phyloP scores from a whole-genome alignment of 2,113 vertebrate genomes.

The Corynorhinus townsendii region DNA sequence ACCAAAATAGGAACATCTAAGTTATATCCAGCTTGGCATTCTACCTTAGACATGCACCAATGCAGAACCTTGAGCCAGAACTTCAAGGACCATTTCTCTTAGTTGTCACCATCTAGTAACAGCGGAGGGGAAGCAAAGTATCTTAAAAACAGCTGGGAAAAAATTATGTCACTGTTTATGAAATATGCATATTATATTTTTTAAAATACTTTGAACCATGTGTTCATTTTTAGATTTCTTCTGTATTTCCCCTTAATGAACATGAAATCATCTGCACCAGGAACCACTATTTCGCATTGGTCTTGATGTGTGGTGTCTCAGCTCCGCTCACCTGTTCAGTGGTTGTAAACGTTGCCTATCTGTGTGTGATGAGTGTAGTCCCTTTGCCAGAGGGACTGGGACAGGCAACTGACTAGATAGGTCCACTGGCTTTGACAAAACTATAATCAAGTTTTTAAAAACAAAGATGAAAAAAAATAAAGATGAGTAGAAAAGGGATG shows the following conservation, averaged over 20 bases:
- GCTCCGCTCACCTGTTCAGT: neutral
- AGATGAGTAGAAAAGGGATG: neutral
- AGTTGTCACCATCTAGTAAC: neutral
- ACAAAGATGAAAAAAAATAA: neutral
- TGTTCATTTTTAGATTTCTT: neutral
- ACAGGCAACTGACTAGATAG: neutral
- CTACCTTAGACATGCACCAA: neutral
- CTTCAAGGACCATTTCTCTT: neutral
- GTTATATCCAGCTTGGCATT: constrained; percentile 15
- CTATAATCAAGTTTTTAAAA: neutral
- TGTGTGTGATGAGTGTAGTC: neutral
- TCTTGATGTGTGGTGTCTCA: neutral
- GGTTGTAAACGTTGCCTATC: neutral
- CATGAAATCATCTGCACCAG: neutral
- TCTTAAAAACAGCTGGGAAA: constrained; percentile 8
- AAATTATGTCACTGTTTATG: neutral
- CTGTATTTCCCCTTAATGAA: constrained; percentile 10
- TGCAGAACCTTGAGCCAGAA: neutral
- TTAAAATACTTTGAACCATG: neutral
- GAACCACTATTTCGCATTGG: neutral
- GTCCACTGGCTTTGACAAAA: neutral
- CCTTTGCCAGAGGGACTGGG: neutral
- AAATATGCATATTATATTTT: neutral
- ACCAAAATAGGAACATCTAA: constrained; percentile 28
- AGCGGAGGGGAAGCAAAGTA: neutral